Evolutionary conservation across 2,888 invertebrate species (phyloP).

Genomic region (Patella caerulea): DNA sequence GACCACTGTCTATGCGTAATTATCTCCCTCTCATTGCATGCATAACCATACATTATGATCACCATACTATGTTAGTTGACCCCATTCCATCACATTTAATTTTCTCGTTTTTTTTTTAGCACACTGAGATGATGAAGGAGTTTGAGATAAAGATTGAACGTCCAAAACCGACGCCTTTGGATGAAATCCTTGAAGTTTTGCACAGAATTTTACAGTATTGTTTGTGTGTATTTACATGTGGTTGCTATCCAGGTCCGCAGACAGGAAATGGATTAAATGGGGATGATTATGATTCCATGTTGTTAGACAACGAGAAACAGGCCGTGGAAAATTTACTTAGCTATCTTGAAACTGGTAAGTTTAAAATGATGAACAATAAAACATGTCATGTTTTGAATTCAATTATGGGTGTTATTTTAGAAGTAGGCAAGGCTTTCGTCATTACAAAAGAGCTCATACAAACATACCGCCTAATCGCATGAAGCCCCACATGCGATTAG

Average conservation of each 20-base stretch:
- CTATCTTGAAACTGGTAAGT: slow-evolving; percentile 49
- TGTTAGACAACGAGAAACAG: slow-evolving; percentile 55
- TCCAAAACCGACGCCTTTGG: slow-evolving; percentile 47
- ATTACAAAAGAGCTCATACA: no score
- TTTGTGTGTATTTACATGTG: slow-evolving; percentile 58
- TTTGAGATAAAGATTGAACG: slow-evolving; percentile 52
- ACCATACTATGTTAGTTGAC: no score
- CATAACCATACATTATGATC: no score
- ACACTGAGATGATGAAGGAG: slow-evolving; percentile 42
- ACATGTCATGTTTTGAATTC: no score
- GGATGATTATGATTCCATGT: slow-evolving; percentile 51
- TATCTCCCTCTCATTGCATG: no score
- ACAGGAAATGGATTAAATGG: slow-evolving; percentile 38
- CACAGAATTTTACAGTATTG: slow-evolving; percentile 52
- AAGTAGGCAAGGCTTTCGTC: no score
- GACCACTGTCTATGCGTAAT: no score
- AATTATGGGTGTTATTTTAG: no score
- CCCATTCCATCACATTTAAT: no score
- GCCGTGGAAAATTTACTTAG: slow-evolving; percentile 57
- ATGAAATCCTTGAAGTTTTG: slow-evolving; percentile 51
- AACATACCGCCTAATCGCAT: no score
- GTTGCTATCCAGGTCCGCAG: slow-evolving; percentile 48
- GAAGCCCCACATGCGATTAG: no score
- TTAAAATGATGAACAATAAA: no score
- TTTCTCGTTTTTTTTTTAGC: slow-evolving; percentile 35